Base-by-base conservation (phyloP, 2,797 vertebrate genomes). In the Heteromormyrus szaboi region DNA sequence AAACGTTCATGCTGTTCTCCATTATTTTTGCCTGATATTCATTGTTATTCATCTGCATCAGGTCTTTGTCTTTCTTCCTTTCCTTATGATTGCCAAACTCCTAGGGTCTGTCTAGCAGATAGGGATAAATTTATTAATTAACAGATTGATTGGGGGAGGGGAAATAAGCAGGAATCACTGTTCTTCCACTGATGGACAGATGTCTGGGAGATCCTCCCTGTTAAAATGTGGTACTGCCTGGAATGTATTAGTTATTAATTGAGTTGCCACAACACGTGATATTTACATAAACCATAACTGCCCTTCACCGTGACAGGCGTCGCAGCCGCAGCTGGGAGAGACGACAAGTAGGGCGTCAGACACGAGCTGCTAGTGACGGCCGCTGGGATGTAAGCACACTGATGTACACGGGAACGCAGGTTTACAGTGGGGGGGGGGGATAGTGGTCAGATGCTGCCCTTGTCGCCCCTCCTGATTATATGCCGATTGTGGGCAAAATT, bases 51-150 rank as follows among this genome's bases (percentile, higher is more conserved):
- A 59, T 91, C 90, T 93, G 92, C 91, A 92, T 89, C 90, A 89
- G 92, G 92, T 93, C 90, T 92, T 65, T 65, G 62, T 88, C 90
- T 86, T 51, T 89, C 89, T 91, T 92, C 93, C 94, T 48, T 5
- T 50, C 48, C 84, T 54, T 14, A 93, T 88, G 89, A 95, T 94
- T 95, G 95, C 94, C 95, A 94, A 91, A 90, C 92, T 93, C 93
- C 91, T 90, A 92, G 37, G 87, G 91, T 93, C 92, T 92, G 93
- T 92, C 22, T 90, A 72, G 44, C 44, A 62, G 12, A 53, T 68
- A 29, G n/a, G 50, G 46, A 17, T 22, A 76, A 12, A 85, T 33
- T 53, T 5, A 90, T 91, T 90, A 87, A 93, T 93, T 93, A 91
- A 93, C 90, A 87, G 85, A 85, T 90, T 92, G 92, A 92, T 92